Conservation (phyloP, 2,888 invertebrate species). For the Serrognathus titanus region DNA sequence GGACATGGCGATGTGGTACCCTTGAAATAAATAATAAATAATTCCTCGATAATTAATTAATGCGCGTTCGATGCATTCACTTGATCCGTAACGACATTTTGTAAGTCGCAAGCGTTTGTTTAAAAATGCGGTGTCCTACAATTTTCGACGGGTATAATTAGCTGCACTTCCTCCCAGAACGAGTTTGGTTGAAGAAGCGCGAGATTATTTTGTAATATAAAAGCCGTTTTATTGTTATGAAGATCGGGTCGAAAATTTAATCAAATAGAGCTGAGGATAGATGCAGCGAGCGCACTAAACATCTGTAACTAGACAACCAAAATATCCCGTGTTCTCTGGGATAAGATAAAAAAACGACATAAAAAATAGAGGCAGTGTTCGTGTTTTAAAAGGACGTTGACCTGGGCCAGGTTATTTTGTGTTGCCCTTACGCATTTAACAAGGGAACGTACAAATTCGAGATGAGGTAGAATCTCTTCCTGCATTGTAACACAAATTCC, state of each 20-base stretch:
- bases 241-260: constrained; percentile 1
- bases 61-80: no score
- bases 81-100: no score
- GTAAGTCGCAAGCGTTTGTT: no score
- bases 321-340: constrained; percentile 31
- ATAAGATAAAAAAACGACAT: constrained; percentile 35
- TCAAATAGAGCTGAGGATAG: constrained; percentile 4
- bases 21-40: no score
- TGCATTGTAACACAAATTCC: not conserved
- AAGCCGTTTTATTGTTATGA: not conserved
- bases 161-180: constrained; percentile 12
- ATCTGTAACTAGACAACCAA: constrained; percentile 24
- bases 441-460: constrained; percentile 25
- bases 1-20: no score
- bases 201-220: no score
- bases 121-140: not conserved
- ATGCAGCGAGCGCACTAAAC: constrained; percentile 7
- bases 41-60: no score
- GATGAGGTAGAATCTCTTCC: constrained; percentile 22
- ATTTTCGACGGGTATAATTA: constrained; percentile 12
- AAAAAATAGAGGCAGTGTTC: constrained; percentile 35
- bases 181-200: constrained; percentile 7
- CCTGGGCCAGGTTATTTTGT: constrained; percentile 35
- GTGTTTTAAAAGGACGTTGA: constrained; percentile 39
- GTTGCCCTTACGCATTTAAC: constrained; percentile 35